phyloP scores from a whole-genome alignment of 2,797 vertebrate genomes.

The Notoglanidium macrostoma region DNA sequence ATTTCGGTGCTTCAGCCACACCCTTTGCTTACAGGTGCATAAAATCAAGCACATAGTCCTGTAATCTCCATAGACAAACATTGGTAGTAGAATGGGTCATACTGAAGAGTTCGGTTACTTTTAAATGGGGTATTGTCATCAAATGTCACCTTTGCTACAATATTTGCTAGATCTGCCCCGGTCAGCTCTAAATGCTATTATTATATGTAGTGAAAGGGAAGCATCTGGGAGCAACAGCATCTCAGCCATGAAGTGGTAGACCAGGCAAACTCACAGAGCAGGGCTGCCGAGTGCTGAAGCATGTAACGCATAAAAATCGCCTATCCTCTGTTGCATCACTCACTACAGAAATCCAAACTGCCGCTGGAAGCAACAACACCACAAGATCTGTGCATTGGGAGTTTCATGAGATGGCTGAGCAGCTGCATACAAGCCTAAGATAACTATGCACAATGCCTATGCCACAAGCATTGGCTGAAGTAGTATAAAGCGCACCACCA shows the following conservation, averaged over 20 bases:
- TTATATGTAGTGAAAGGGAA: background rate
- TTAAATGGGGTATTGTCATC: background rate
- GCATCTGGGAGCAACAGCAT: background rate
- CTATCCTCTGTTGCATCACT: constrained; percentile 4
- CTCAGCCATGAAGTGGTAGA: too few relatives aligned
- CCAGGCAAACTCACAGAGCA: background rate
- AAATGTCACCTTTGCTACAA: background rate
- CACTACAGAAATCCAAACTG: background rate
- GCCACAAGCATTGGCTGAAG: background rate
- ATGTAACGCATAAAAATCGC: background rate
- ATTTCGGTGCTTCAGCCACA: background rate
- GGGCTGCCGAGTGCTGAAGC: background rate
- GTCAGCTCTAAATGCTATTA: background rate
- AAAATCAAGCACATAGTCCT: background rate
- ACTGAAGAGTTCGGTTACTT: background rate
- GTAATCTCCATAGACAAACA: background rate
- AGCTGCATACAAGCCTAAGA: background rate
- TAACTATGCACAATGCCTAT: background rate
- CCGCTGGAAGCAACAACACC: background rate
- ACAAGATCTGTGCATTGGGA: background rate
- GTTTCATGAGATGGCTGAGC: background rate
- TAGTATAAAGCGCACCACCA: background rate
- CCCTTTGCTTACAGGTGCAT: background rate
- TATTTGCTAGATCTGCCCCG: background rate
- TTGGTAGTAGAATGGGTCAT: background rate